Evolutionary conservation across 2,888 invertebrate species (phyloP).

Genomic region (Limnephilus auricula): DNA sequence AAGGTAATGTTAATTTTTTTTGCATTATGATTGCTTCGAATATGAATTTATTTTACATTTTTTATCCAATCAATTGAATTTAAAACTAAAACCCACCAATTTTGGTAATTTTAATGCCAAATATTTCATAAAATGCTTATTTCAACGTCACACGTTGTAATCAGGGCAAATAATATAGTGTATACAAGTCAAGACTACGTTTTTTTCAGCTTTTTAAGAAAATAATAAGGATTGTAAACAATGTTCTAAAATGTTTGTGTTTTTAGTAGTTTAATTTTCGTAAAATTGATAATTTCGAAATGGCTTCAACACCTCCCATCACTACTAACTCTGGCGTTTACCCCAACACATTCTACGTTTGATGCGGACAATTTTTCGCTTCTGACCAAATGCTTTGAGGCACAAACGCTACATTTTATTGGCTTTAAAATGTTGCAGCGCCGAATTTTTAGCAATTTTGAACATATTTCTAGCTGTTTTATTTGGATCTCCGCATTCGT

Average conservation of each 20-base stretch:
- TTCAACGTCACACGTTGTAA: too few relatives aligned
- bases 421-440: background rate
- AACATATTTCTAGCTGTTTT: background rate
- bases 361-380: background rate
- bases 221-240: too few relatives aligned
- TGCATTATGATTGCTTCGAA: background rate
- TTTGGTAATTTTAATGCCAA: too few relatives aligned
- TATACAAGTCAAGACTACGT: too few relatives aligned
- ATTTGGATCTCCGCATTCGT: background rate
- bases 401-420: background rate
- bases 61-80: too few relatives aligned
- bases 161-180: too few relatives aligned
- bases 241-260: too few relatives aligned
- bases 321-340: background rate
- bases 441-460: background rate
- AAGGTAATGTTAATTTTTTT: too few relatives aligned
- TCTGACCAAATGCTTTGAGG: background rate
- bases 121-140: too few relatives aligned
- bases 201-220: too few relatives aligned
- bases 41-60: background rate
- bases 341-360: background rate
- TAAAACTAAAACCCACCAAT: too few relatives aligned
- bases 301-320: background rate
- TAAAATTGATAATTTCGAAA: background rate
- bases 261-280: too few relatives aligned